Evolutionary conservation across 1,140 invertebrate species (phyloP).

Genomic region (Diorhabda carinulata): DNA sequence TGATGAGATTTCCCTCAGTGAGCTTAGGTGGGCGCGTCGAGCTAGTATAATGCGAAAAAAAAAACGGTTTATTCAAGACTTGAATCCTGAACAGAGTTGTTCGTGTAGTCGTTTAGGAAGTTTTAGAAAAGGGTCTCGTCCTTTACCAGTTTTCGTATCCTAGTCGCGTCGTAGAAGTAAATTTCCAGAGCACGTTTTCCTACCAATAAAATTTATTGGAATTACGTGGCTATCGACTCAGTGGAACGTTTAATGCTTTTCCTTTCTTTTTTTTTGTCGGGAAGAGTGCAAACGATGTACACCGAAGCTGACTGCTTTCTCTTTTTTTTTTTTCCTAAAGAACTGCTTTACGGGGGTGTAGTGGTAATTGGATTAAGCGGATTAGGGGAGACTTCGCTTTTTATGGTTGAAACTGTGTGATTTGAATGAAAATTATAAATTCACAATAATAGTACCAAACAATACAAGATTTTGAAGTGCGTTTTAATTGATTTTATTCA

Average conservation of each 20-base stretch:
- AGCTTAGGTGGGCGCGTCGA: no score
- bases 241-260: constrained; percentile 22
- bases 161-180: constrained; percentile 38
- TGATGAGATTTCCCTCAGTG: no score
- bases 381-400: no score
- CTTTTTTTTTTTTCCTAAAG: not conserved
- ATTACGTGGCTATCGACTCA: constrained; percentile 41
- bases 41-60: not conserved
- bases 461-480: no score
- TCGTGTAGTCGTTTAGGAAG: constrained; percentile 21
- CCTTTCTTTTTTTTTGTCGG: constrained; percentile 6
- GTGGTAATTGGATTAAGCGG: no score
- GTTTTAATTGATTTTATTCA: no score
- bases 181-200: constrained; percentile 39
- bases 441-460: no score
- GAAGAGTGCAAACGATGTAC: not conserved
- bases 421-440: no score
- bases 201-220: constrained; percentile 42
- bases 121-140: constrained; percentile 19
- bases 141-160: constrained; percentile 25
- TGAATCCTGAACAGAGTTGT: constrained; percentile 18
- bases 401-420: no score
- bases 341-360: no score
- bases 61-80: constrained; percentile 14
- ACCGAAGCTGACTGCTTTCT: not conserved